A percentile compares a stretch with the other conserved stretches of the same genome.
Evolutionary conservation across 2,797 vertebrate genomes (phyloP).

Genomic region (Hippocampus kuda): DNA sequence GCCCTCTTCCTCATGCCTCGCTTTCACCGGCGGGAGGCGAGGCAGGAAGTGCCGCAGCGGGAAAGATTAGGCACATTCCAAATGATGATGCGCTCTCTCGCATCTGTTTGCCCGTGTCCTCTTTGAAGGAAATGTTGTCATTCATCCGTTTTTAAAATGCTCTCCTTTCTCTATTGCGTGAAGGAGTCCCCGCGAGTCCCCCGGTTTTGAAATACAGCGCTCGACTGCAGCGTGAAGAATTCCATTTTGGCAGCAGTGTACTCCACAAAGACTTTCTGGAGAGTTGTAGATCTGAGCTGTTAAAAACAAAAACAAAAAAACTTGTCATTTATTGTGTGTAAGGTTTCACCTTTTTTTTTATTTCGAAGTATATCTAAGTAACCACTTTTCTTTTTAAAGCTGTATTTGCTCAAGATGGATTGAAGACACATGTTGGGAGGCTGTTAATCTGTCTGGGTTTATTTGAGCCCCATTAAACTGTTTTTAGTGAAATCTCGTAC

Average conservation of each 20-base stretch:
- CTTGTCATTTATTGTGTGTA: constrained; percentile 6
- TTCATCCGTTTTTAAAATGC: neutral
- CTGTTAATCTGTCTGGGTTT: constrained; percentile 19
- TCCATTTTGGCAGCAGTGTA: neutral
- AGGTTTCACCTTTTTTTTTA: neutral
- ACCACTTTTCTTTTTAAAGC: constrained; percentile 6
- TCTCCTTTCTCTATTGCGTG: neutral
- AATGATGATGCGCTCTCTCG: constrained; percentile 1
- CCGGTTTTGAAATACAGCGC: neutral
- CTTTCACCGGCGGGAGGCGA: constrained; percentile 25
- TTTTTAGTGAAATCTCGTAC: neutral
- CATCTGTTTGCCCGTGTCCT: neutral
- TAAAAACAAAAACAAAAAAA: neutral
- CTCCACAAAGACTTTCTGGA: neutral
- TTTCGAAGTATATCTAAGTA: neutral
- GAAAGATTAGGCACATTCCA: constrained; percentile 17
- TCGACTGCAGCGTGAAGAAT: neutral
- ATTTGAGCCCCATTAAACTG: constrained; percentile 1
- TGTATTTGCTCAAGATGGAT: constrained; percentile 24
- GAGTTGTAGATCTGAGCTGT: neutral
- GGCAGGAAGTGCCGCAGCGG: constrained; percentile 27
- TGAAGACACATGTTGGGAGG: constrained; percentile 30
- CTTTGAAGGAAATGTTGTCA: neutral
- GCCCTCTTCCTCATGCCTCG: constrained; percentile 28
- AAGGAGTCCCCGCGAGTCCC: neutral